Evolutionary conservation across 2,113 vertebrate genomes (phyloP).

Genomic region (Elgaria multicarinata): DNA sequence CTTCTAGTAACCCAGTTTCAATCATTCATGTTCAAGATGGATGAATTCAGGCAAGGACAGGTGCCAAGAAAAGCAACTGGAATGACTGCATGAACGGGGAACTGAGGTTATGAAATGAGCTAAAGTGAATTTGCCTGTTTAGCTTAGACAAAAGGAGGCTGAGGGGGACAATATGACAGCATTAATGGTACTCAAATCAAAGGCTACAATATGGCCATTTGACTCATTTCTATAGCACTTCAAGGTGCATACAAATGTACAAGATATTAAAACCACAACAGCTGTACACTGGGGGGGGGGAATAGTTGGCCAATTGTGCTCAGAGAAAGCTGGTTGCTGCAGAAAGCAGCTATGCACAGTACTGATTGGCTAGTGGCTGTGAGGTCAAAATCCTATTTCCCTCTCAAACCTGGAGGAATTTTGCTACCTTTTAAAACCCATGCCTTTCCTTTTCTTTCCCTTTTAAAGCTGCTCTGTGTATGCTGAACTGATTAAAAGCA

Average conservation of each 20-base stretch:
- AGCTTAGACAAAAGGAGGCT: neutral
- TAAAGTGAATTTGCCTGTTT: too few species aligned
- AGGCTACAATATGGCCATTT: neutral
- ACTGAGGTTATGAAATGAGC: neutral
- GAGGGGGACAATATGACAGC: neutral
- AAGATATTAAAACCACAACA: neutral
- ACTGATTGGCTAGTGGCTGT: too few species aligned
- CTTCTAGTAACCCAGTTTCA: neutral
- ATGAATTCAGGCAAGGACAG: neutral
- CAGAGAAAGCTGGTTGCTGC: neutral
- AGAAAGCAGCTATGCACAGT: neutral
- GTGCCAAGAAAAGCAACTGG: neutral
- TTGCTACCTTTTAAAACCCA: neutral
- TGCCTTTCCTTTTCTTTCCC: too few species aligned
- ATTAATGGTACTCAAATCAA: neutral
- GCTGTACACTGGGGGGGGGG: neutral
- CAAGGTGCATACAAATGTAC: neutral
- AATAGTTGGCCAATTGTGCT: neutral
- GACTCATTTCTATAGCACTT: neutral
- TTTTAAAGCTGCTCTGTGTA: neutral
- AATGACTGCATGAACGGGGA: neutral
- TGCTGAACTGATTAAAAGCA: neutral
- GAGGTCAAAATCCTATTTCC: neutral
- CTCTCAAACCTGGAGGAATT: neutral
- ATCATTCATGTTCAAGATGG: neutral